Percentiles rank a stretch among this genome's conserved stretches.
phyloP scores from a whole-genome alignment of 2,888 invertebrate genomes.

The Leptinotarsa juncta region DNA sequence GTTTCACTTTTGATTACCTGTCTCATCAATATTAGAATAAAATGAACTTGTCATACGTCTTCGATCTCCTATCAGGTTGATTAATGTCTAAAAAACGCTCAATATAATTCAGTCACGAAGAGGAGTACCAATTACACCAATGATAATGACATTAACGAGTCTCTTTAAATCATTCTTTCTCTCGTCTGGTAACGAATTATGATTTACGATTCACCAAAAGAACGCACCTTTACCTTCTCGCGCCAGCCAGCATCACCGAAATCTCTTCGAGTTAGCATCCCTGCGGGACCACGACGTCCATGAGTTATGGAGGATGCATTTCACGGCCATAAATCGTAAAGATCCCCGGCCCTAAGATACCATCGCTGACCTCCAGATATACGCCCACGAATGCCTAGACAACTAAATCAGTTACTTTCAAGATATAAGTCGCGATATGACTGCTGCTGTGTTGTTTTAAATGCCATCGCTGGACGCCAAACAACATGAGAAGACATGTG shows the following conservation, averaged over 20 bases:
- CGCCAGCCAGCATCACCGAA: constrained; percentile 25
- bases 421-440: constrained; percentile 49
- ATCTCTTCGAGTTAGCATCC: constrained; percentile 50
- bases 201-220: constrained; percentile 9
- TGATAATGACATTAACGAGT: constrained; percentile 10
- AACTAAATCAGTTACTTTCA: constrained; percentile 65
- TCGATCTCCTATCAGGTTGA: neutral
- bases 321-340: constrained; percentile 63
- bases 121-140: neutral
- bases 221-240: constrained; percentile 23
- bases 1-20: too few relatives aligned
- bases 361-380: constrained; percentile 52
- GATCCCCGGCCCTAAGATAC: constrained; percentile 57
- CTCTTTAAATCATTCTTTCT: neutral
- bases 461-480: constrained; percentile 54
- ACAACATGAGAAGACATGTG: constrained; percentile 41
- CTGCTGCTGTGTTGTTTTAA: constrained; percentile 50
- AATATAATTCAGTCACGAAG: neutral
- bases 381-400: constrained; percentile 66
- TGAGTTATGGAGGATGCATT: constrained; percentile 64
- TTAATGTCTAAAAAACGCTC: neutral
- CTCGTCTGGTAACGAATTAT: constrained; percentile 5
- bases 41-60: too few relatives aligned
- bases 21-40: too few relatives aligned
- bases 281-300: constrained; percentile 55